Percentiles rank a stretch among this genome's conserved stretches.
Conservation (phyloP, 1,140 invertebrate genomes). For the Saccostrea glomerata region DNA sequence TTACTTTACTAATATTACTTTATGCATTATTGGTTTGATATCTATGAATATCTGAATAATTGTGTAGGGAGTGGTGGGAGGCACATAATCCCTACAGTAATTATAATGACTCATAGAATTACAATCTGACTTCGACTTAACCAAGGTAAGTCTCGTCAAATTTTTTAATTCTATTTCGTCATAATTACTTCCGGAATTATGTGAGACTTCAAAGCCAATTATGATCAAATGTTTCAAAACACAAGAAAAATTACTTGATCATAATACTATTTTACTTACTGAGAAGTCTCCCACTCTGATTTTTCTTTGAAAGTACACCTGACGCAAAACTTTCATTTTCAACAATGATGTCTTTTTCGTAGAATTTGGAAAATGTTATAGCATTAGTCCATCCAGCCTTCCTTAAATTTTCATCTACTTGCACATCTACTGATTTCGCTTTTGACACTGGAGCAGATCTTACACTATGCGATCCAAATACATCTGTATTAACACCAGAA, state of each 20-base stretch:
- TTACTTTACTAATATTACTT: neutral
- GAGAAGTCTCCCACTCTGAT: neutral
- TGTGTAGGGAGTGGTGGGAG: neutral
- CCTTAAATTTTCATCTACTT: too few species aligned
- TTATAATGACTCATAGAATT: too few species aligned
- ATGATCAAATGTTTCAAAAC: neutral
- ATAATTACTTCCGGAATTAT: constrained; percentile 7
- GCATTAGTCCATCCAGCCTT: too few species aligned
- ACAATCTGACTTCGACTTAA: too few species aligned
- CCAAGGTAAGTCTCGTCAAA: too few species aligned
- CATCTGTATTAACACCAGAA: constrained; percentile 21
- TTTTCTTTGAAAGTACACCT: neutral
- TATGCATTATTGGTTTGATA: constrained; percentile 10
- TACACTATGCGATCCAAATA: constrained; percentile 33
- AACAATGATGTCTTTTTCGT: too few species aligned
- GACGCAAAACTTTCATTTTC: neutral
- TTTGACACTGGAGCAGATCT: constrained; percentile 39
- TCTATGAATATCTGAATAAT: constrained; percentile 43
- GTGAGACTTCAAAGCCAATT: neutral
- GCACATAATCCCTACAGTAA: too few species aligned
- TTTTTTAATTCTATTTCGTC: neutral
- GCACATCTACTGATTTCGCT: neutral
- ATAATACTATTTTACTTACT: neutral
- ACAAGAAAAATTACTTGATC: too few species aligned
- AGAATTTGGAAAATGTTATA: too few species aligned